Evolutionary conservation across 2,888 invertebrate genomes (phyloP), one percentile per base, ranked within the genome.

Genomic region (Imbricaverruca yamaguchii): DNA sequence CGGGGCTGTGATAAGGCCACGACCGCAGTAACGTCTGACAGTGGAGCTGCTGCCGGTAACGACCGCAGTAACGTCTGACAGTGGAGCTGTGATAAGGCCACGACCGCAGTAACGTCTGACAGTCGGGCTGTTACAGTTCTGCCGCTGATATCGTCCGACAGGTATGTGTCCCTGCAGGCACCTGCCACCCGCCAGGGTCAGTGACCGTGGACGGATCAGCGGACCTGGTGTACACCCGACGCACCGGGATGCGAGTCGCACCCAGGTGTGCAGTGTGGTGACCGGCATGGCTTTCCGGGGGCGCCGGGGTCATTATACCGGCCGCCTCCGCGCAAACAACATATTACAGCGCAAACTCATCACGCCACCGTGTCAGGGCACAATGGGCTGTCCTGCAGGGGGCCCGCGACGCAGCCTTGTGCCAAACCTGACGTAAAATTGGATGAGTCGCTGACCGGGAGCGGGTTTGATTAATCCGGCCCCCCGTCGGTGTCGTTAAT

Each of bases 371-470:
- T 15, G 74, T 18, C 74, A 15, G 21, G n/a, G 12, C 53, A 74
- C 53, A 21, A 53, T 21, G 21, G 74, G 9, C 25, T 1, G 74
- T 55, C 18, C 74, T 11, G 55, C 74, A 10, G 39, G 53, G 53
- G 53, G 74, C 55, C 74, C 21, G 21, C 53, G 21, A 21, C 74
- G 3, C 18, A 1, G 53, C 15, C 53, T 8, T 8, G 53, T 9
- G 74, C 55, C 69, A 39, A 69, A 69, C 69, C 39, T 39, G 53
- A 74, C 74, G 74, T 53, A 55, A 69, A 74, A 74, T 74, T 74
- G 74, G 74, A 53, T 3, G 69, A 18, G 74, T 55, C 53, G 18
- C 55, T 13, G 74, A 9, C 74, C 23, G 55, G 10, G 55, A 39
- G 39, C 39, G 39, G 69, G 39, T 74, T 53, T 55, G 74, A 74